These are phyloP conservation scores for Plestiodon gilberti DNA, from an alignment of 2,113 vertebrate species.

Conservation along the genomic window DNA sequence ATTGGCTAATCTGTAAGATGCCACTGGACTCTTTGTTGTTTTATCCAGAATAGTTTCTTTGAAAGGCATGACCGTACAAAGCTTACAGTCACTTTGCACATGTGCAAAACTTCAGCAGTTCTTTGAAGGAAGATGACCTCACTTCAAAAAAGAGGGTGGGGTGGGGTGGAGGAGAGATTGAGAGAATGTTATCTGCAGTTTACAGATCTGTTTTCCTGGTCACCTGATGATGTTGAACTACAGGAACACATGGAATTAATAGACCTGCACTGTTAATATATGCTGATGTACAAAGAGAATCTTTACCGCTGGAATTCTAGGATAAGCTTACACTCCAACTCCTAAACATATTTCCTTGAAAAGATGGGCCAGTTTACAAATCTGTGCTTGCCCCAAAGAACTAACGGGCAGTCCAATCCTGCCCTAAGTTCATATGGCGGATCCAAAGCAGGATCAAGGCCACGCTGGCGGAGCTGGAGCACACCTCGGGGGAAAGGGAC, in stretches of 20 bases:
- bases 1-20: background rate
- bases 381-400: background rate
- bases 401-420: too few relatives aligned
- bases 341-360: background rate
- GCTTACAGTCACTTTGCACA: background rate
- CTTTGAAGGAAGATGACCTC: constrained; percentile 16
- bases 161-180: background rate
- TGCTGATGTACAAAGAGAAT: constrained; percentile 24
- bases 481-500: too few relatives aligned
- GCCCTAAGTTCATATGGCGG: too few relatives aligned
- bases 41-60: background rate
- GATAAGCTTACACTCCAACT: constrained; percentile 8
- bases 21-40: background rate
- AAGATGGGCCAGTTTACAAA: background rate
- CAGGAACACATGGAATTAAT: constrained; percentile 31
- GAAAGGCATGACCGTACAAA: background rate
- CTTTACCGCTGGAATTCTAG: constrained; percentile 13
- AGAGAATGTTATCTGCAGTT: constrained; percentile 11
- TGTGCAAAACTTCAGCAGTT: background rate
- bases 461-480: too few relatives aligned
- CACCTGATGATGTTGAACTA: constrained; percentile 25
- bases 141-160: background rate
- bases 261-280: constrained; percentile 6
- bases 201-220: constrained; percentile 16
- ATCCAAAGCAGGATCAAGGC: too few relatives aligned